Evolutionary conservation across 1,140 invertebrate species (phyloP), one percentile per base, ranked within the genome.

Genomic region (Drosophila triauraria): DNA sequence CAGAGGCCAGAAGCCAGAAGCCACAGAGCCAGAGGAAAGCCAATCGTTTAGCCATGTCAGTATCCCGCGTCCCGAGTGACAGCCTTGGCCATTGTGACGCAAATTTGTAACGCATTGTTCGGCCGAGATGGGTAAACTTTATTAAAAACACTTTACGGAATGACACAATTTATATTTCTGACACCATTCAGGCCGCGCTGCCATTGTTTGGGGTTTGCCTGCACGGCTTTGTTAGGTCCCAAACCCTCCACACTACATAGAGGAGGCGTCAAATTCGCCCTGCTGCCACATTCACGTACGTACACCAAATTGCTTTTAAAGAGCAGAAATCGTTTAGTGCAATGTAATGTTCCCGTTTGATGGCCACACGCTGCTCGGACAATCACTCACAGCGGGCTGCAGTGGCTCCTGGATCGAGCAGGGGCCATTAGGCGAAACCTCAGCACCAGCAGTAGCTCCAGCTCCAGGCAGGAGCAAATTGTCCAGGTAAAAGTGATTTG

Each of bases 71-170:
- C 51, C 30, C 61, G 44, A 65, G 53, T 54, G 32, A 58, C 23
- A 58, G 35, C 68, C 51, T n/a, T 17, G 64, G 56, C 80, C 67
- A 87, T 86, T 87, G 83, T 86, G 60, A 60, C 40, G 65, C 80
- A 87, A 87, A 77, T 87, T 88, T 87, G 84, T 80, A 84, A 56
- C 77, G 68, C 72, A 88, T 87, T 87, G 84, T 87, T 68, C 25
- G 43, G 59, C 32, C 71, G 63, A 46, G 56, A 78, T 78, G 76
- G 59, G 63, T 71, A 78, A 72, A 75, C 54, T 78, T 76, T 72
- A 78, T 82, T 70, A 78, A 78, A 75, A 77, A 68, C 78, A 77
- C 53, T 77, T 77, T 87, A 64, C 50, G 32, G 43, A 78, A 70
- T 57, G 75, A 88, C 74, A 77, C 75, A 77, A 60, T 68, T 58